Evolutionary conservation across 2,113 vertebrate species (phyloP).

Genomic region (Potamarius usumacintae): DNA sequence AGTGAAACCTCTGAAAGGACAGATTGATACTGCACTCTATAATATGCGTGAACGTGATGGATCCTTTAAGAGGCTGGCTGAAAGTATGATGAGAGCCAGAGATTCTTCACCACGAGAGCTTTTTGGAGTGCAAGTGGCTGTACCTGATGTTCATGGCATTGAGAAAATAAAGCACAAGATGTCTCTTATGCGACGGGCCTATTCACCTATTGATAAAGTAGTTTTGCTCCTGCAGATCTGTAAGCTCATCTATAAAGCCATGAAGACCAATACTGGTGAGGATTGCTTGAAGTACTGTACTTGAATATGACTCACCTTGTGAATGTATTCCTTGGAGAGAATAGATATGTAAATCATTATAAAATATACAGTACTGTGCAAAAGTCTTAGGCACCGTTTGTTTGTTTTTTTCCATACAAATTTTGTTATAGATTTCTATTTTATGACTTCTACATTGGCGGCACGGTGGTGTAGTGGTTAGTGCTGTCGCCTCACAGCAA

Average conservation of each 20-base stretch:
- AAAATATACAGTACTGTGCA: background rate
- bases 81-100: slow-evolving; percentile 64
- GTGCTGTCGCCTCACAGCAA: too few relatives aligned
- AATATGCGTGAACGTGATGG: slow-evolving; percentile 61
- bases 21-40: slow-evolving; percentile 63
- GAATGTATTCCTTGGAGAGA: background rate
- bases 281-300: background rate
- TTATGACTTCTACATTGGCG: too few relatives aligned
- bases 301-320: background rate
- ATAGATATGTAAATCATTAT: background rate
- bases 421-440: too few relatives aligned
- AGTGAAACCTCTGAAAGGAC: slow-evolving; percentile 72
- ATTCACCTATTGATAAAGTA: slow-evolving; percentile 75
- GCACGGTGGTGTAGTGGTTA: too few relatives aligned
- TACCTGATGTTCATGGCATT: slow-evolving; percentile 59
- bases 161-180: slow-evolving; percentile 74
- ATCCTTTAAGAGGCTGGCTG: slow-evolving; percentile 64
- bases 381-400: too few relatives aligned
- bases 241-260: slow-evolving; percentile 69
- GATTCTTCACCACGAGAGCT: slow-evolving; percentile 57
- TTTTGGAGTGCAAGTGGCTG: slow-evolving; percentile 61
- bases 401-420: too few relatives aligned
- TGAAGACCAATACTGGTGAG: slow-evolving; percentile 68
- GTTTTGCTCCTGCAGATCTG: slow-evolving; percentile 74
- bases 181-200: slow-evolving; percentile 63